Percentiles rank a stretch among this genome's conserved stretches.
Conservation (phyloP, 2,888 invertebrate genomes). For the Azorinus chamasolen region DNA sequence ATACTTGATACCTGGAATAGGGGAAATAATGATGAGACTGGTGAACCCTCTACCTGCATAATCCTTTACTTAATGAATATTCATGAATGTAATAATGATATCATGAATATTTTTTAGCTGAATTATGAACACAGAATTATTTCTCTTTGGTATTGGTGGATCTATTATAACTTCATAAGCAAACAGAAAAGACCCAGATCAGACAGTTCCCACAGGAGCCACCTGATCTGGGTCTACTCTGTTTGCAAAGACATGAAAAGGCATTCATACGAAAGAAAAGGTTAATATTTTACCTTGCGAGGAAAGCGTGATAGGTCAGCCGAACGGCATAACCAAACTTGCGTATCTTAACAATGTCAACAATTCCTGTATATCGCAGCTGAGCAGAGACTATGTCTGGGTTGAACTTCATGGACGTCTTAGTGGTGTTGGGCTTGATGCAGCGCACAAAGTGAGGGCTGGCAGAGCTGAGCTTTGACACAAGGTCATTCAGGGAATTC, state of each 20-base stretch:
- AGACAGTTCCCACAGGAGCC: too few relatives aligned
- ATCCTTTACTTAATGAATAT: too few relatives aligned
- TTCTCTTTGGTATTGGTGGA: too few relatives aligned
- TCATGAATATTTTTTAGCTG: too few relatives aligned
- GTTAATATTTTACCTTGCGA: conserved; percentile 67
- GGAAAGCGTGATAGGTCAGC: conserved; percentile 75
- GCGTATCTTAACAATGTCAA: conserved; percentile 80
- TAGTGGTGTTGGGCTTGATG: conserved; percentile 82
- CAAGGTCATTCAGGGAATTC: conserved; percentile 82
- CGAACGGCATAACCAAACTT: conserved; percentile 80
- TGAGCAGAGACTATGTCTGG: conserved; percentile 79
- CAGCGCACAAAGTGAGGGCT: conserved; percentile 82
- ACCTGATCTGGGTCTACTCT: too few relatives aligned
- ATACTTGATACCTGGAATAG: conserved; percentile 56
- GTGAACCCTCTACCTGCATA: neutral
- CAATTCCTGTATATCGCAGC: conserved; percentile 81
- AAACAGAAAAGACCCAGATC: too few relatives aligned
- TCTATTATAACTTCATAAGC: too few relatives aligned
- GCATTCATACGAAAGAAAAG: too few relatives aligned
- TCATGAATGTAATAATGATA: too few relatives aligned
- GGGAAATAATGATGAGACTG: neutral
- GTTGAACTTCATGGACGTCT: conserved; percentile 71
- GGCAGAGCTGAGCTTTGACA: conserved; percentile 74
- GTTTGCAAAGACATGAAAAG: too few relatives aligned
- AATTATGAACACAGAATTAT: too few relatives aligned